These are phyloP conservation scores for Polietes domitor DNA, from an alignment of 2,888 invertebrate genomes.

Conservation along the genomic window DNA sequence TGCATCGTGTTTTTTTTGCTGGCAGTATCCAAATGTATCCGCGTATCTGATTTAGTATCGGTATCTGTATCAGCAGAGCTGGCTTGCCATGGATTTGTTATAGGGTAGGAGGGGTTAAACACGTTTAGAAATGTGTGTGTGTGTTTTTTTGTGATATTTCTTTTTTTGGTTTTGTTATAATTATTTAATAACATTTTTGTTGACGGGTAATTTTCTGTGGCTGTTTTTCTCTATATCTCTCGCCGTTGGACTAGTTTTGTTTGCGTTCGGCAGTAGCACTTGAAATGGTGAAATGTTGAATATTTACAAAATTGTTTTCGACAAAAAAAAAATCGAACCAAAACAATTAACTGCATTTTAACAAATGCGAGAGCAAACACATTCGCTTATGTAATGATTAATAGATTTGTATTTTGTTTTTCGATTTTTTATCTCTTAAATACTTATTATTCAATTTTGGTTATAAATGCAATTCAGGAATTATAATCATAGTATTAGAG, in stretches of 20 bases:
- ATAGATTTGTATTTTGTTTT: too few relatives aligned
- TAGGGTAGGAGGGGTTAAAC: neutral
- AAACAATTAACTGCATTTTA: constrained; percentile 4
- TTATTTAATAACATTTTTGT: constrained; percentile 32
- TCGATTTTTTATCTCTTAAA: too few relatives aligned
- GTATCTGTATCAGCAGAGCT: neutral
- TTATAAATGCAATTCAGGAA: too few relatives aligned
- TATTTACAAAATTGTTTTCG: neutral
- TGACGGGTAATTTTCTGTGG: constrained; percentile 14
- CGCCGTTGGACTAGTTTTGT: neutral
- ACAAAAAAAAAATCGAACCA: neutral
- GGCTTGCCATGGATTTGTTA: neutral
- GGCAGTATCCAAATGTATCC: constrained; percentile 16
- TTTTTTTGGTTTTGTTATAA: neutral
- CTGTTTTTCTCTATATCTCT: neutral
- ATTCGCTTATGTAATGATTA: neutral
- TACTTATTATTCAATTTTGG: neutral
- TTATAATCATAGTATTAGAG: too few relatives aligned
- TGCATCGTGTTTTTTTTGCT: neutral
- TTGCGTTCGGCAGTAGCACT: neutral
- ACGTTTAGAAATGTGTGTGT: constrained; percentile 10
- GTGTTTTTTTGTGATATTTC: constrained; percentile 11
- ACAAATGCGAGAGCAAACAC: neutral
- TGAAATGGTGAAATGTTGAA: neutral
- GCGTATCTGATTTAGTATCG: constrained; percentile 27